Percentiles rank a stretch among this genome's conserved stretches.
phyloP scores from a whole-genome alignment of 2,888 invertebrate species.

The Spisula solida region DNA sequence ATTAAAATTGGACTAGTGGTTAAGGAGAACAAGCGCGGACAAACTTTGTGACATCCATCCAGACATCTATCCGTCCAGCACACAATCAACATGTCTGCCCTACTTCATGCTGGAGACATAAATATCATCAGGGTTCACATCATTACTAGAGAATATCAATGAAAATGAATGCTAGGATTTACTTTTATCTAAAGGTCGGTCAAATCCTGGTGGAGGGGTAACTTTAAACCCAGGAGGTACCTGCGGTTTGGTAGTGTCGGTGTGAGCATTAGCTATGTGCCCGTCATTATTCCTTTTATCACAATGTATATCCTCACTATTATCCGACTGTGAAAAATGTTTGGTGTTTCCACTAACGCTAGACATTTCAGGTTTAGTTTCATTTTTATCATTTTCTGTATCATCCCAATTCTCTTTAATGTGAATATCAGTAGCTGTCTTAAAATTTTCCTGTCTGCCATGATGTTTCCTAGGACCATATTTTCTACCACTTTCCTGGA shows the following conservation, averaged over 20 bases:
- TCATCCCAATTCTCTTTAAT: neutral
- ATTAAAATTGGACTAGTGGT: too few species aligned
- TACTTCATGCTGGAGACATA: too few species aligned
- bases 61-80: too few species aligned
- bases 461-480: neutral
- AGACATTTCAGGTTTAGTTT: neutral
- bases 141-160: too few species aligned
- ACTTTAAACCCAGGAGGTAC: slow-evolving; percentile 34
- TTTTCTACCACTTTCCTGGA: neutral
- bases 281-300: neutral
- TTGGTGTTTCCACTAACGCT: neutral
- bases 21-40: too few species aligned
- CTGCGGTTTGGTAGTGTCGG: neutral
- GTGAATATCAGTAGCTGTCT: neutral
- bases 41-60: too few species aligned
- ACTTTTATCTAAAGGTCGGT: neutral
- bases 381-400: neutral
- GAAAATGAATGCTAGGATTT: neutral
- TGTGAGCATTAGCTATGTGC: neutral
- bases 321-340: neutral
- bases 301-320: neutral
- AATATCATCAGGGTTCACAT: too few species aligned
- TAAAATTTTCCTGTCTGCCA: neutral
- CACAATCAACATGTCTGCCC: too few species aligned
- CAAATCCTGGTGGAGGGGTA: slow-evolving; percentile 21